These are phyloP conservation scores for Ceratina australensis DNA, from an alignment of 1,140 invertebrate species.

Conservation along the genomic window DNA sequence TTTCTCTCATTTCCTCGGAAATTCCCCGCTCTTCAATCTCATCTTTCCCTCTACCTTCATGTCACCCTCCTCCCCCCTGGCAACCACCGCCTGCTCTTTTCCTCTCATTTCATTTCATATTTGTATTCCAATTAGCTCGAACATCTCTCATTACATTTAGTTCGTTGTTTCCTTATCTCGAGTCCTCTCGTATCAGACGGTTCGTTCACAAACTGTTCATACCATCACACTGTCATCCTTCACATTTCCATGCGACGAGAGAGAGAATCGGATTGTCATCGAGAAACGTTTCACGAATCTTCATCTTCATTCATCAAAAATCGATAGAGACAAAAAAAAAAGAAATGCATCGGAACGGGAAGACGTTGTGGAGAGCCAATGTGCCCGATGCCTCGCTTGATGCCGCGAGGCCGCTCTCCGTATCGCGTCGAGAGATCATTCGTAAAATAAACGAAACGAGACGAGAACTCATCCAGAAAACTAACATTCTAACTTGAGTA, in stretches of 20 bases:
- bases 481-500: conserved; percentile 79
- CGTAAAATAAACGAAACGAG: conserved; percentile 54
- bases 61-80: background rate
- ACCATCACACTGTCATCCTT: conserved; percentile 25
- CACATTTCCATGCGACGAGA: conserved; percentile 54
- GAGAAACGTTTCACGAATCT: conserved; percentile 37
- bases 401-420: conserved; percentile 34
- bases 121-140: too few species aligned
- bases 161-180: background rate
- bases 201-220: conserved; percentile 1
- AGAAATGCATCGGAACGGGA: conserved; percentile 23
- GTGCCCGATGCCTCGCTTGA: conserved; percentile 16
- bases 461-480: conserved; percentile 69
- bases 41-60: background rate
- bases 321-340: conserved; percentile 18
- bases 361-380: conserved; percentile 15
- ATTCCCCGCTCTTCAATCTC: background rate
- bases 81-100: background rate
- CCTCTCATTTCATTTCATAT: too few species aligned
- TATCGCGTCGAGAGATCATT: conserved; percentile 53
- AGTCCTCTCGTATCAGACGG: background rate
- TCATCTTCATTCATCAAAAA: conserved; percentile 60
- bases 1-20: background rate
- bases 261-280: conserved; percentile 56
- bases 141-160: background rate